These are phyloP conservation scores for Schizopygopsis pylzovi DNA, from an alignment of 2,797 vertebrate species.

Conservation along the genomic window DNA sequence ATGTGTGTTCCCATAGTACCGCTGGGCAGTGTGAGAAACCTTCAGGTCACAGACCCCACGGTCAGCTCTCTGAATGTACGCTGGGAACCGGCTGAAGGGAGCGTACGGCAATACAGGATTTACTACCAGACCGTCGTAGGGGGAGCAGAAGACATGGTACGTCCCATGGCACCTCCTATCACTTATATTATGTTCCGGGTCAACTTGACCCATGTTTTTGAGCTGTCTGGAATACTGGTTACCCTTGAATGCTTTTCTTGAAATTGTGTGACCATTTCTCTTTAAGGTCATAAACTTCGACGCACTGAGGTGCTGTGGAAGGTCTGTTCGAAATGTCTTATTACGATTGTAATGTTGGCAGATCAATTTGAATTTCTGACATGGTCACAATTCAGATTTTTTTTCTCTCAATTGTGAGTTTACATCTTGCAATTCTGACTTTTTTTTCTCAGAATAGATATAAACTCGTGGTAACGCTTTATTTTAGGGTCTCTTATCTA, in stretches of 20 bases:
- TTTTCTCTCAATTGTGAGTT: neutral
- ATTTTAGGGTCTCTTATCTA: too few relatives aligned
- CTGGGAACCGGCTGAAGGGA: slow-evolving; percentile 96
- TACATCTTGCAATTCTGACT: too few relatives aligned
- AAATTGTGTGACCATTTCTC: neutral
- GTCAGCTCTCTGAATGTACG: slow-evolving; percentile 89
- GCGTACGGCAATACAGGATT: slow-evolving; percentile 90
- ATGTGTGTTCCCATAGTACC: slow-evolving; percentile 78
- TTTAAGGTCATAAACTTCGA: neutral
- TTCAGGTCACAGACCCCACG: slow-evolving; percentile 91
- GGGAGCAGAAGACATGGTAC: slow-evolving; percentile 89
- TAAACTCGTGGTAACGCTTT: too few relatives aligned
- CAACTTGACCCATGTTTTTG: neutral
- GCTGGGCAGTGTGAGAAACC: slow-evolving; percentile 89
- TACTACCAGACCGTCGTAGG: slow-evolving; percentile 86
- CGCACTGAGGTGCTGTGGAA: neutral
- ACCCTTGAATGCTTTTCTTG: neutral
- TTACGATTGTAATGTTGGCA: neutral
- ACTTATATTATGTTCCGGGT: neutral
- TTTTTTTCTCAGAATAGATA: too few relatives aligned
- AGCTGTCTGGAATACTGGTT: neutral
- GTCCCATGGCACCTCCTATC: neutral
- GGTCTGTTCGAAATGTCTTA: neutral
- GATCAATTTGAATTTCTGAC: neutral
- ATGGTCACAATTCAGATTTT: neutral